Conservation (phyloP, 2,797 vertebrate genomes). For the Arctocebus calabarensis region DNA sequence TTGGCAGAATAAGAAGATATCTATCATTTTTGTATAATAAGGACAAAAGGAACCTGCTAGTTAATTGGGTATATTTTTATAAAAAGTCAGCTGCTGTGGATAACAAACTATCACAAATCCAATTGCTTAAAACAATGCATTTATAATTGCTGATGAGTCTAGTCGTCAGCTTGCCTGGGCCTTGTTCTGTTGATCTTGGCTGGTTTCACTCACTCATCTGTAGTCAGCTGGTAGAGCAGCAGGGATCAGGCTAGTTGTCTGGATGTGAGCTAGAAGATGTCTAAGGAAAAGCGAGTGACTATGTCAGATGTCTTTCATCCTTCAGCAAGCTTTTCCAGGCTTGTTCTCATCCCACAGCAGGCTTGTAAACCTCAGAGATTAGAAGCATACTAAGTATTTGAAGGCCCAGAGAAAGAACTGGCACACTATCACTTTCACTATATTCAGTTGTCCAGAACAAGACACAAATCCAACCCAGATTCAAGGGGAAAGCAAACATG, state of each 20-base stretch:
- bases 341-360: not conserved
- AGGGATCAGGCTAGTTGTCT: not conserved
- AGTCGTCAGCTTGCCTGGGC: not conserved
- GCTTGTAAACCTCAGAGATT: not conserved
- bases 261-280: not conserved
- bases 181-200: not conserved
- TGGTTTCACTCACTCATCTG: not conserved
- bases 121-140: not conserved
- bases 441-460: not conserved
- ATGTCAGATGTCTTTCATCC: not conserved
- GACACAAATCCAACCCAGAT: not conserved
- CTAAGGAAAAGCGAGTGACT: not conserved
- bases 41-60: not conserved
- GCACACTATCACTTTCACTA: not conserved
- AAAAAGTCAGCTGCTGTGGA: not conserved
- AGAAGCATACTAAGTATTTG: not conserved
- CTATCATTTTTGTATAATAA: slow-evolving; percentile 41
- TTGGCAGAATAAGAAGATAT: not conserved
- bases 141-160: not conserved
- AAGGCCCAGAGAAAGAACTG: not conserved
- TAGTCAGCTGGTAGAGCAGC: not conserved
- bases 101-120: not conserved
- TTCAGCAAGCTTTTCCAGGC: not conserved
- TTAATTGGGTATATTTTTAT: not conserved
- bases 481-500: not conserved